phyloP scores from a whole-genome alignment of 2,797 vertebrate species.

The Phrynocephalus guinanensis region DNA sequence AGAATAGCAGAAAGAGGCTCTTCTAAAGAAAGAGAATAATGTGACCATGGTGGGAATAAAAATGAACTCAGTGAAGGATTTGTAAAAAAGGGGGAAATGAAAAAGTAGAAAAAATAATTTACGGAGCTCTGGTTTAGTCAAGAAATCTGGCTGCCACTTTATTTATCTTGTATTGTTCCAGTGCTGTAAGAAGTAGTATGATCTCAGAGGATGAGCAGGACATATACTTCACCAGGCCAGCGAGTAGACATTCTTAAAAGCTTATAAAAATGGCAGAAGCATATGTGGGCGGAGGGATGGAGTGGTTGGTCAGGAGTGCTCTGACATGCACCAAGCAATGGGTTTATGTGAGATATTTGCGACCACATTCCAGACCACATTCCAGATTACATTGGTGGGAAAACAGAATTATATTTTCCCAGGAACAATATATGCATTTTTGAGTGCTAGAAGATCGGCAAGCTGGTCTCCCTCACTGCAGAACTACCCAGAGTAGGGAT shows the following conservation, averaged over 20 bases:
- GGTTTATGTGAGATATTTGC: not conserved
- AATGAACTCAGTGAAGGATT: not conserved
- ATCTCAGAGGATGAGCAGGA: not conserved
- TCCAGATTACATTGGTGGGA: conserved; percentile 2
- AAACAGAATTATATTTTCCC: conserved; percentile 17
- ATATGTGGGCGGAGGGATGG: not conserved
- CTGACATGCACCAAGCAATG: not conserved
- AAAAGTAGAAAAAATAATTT: not conserved
- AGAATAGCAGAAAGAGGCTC: no score
- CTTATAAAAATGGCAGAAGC: not conserved
- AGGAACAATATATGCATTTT: not conserved
- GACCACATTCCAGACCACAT: not conserved
- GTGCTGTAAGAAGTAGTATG: not conserved
- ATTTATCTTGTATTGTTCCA: not conserved
- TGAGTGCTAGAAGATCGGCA: not conserved
- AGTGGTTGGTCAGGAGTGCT: not conserved
- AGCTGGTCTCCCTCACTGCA: not conserved
- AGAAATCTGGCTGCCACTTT: not conserved
- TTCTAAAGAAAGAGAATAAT: no score
- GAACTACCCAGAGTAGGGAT: not conserved
- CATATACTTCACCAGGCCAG: not conserved
- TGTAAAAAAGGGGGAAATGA: not conserved
- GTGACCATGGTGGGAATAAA: not conserved
- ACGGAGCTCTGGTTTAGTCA: not conserved
- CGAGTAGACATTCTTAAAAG: not conserved